Conservation (phyloP, 2,113 vertebrate species). For the Plecotus auritus region DNA sequence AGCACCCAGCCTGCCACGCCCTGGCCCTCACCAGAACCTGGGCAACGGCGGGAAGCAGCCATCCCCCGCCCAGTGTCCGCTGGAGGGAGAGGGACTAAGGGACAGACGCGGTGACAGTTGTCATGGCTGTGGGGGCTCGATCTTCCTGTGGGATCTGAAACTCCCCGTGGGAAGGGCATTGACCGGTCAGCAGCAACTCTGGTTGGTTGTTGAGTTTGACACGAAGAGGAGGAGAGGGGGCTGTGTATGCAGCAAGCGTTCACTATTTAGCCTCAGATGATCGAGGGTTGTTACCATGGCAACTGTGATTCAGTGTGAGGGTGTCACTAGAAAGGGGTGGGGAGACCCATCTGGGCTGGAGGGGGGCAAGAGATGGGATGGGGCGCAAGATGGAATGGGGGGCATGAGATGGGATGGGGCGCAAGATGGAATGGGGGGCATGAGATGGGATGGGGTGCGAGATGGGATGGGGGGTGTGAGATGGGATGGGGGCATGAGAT, state of each 20-base stretch:
- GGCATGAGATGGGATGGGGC: too few species aligned
- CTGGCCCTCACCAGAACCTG: background rate
- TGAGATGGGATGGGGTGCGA: too few species aligned
- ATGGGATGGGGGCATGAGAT: too few species aligned
- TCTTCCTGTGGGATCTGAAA: background rate
- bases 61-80: background rate
- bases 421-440: too few species aligned
- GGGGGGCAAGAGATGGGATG: too few species aligned
- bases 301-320: background rate
- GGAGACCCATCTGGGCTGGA: background rate
- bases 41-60: background rate
- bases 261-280: background rate
- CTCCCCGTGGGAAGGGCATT: background rate
- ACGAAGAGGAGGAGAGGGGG: background rate
- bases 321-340: too few species aligned
- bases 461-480: too few species aligned
- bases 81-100: background rate
- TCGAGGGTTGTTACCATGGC: background rate
- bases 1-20: background rate
- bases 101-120: background rate
- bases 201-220: background rate
- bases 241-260: accelerated
- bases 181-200: background rate
- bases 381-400: too few species aligned
- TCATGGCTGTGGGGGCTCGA: background rate